Base-by-base conservation (phyloP, 1,140 invertebrate species). In the Ostrea denselamellosa region DNA sequence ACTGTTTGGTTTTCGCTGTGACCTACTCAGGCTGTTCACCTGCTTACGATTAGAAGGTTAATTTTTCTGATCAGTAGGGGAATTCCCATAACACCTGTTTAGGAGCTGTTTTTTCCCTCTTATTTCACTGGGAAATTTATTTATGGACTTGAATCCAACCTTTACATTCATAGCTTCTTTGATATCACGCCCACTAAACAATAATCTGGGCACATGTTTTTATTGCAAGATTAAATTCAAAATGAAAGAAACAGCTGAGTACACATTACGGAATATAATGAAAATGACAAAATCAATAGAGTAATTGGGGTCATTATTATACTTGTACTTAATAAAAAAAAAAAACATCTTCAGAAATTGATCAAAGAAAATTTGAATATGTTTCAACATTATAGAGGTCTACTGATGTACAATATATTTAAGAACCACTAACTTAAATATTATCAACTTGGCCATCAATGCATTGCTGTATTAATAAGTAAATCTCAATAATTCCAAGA, bases 11-110 rank as follows among this genome's bases (percentile, higher is more conserved):
- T 62, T 19, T 62, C 68, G 25, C 68, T 34, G 25, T 34, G 68
- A 77, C 68, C 68, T 77, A 77, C 8, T 77, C 28, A 62, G 68
- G n/a, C 22, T 28, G 25, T 34, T 77, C 68, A 77, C 68, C 68
- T 77, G 68, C 68, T 77, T 28, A 9, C 25, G 68, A 77, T 77
- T 77, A 77, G 25, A 77, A 58, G 22, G 25, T 77, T 25, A 22
- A 77, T 77, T 28, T 44, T 25, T 77, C 28, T 34, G 68, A 77
- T 77, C 25, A 28, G 22, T 77, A 28, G 22, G 28, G 68, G 14
- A 77, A 77, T 77, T 77, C 68, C 68, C 68, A 28, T 8, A 77
- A 77, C 68, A 77, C 68, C 68, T 77, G 68, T 77, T 77, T 77
- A 22, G 28, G 68, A 25, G 68, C 68, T 12, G 25, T 28, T 28